Evolutionary conservation across 2,888 invertebrate genomes (phyloP).

Genomic region (Agrotis exclamationis): DNA sequence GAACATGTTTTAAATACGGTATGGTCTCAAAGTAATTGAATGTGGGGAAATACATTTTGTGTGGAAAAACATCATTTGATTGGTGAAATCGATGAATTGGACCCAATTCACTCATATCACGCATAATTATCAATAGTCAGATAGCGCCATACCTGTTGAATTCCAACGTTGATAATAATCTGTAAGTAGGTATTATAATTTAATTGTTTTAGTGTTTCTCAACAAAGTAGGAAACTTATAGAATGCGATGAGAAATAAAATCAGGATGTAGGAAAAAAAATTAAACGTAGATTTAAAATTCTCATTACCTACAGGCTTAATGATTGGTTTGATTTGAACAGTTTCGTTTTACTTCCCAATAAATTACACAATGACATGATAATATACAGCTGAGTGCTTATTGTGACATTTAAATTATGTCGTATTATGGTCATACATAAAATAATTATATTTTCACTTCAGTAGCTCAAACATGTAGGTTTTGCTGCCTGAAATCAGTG

Average conservation of each 20-base stretch:
- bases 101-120: conserved; percentile 5
- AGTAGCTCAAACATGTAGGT: no score
- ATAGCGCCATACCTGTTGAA: conserved; percentile 32
- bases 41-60: conserved; percentile 20
- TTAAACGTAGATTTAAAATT: no score
- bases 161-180: conserved; percentile 32
- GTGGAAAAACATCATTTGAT: neutral
- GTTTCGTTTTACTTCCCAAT: no score
- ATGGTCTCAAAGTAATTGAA: neutral
- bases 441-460: no score
- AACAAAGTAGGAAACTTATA: neutral
- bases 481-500: no score
- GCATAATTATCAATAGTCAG: conserved; percentile 13
- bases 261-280: no score
- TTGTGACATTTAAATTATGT: no score
- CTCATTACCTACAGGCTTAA: no score
- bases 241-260: conserved; percentile 9
- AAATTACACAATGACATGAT: no score
- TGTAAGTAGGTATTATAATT: conserved; percentile 4
- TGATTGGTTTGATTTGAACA: no score
- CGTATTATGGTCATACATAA: no score
- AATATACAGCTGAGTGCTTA: no score
- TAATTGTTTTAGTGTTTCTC: neutral
- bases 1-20: conserved; percentile 11
- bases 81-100: conserved; percentile 3